These are phyloP conservation scores for Glyphotaelius pellucidus DNA, from an alignment of 2,888 invertebrate species.

Conservation along the genomic window DNA sequence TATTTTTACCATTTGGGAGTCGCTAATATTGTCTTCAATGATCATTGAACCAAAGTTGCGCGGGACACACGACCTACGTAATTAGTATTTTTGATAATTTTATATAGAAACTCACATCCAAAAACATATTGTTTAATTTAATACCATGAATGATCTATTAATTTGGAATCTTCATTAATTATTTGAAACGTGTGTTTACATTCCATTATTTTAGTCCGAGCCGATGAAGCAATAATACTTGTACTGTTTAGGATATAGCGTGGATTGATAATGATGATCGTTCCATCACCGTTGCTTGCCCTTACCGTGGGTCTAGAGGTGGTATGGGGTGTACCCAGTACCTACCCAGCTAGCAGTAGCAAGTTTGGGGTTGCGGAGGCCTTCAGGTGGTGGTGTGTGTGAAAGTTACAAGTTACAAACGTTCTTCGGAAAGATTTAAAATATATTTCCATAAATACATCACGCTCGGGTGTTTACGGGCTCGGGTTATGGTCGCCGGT, in stretches of 20 bases:
- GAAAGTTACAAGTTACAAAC: slow-evolving; percentile 39
- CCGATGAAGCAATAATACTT: not conserved
- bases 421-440: slow-evolving; percentile 47
- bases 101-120: too few relatives aligned
- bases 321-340: not conserved
- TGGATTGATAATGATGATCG: slow-evolving; percentile 26
- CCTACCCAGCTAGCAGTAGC: not conserved
- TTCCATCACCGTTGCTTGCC: slow-evolving; percentile 39
- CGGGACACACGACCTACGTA: too few relatives aligned
- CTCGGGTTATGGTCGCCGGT: slow-evolving; percentile 4
- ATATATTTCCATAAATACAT: slow-evolving; percentile 50
- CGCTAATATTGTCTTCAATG: too few relatives aligned
- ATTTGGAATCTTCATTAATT: not conserved
- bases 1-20: too few relatives aligned
- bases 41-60: too few relatives aligned
- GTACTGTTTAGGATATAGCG: not conserved
- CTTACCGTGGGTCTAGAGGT: not conserved
- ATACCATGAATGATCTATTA: not conserved
- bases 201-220: not conserved
- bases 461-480: slow-evolving; percentile 38
- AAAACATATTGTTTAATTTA: not conserved
- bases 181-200: not conserved
- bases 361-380: not conserved
- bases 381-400: slow-evolving; percentile 16
- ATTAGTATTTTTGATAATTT: too few relatives aligned